phyloP scores from a whole-genome alignment of 2,888 invertebrate species.

The Nebria brevicollis region DNA sequence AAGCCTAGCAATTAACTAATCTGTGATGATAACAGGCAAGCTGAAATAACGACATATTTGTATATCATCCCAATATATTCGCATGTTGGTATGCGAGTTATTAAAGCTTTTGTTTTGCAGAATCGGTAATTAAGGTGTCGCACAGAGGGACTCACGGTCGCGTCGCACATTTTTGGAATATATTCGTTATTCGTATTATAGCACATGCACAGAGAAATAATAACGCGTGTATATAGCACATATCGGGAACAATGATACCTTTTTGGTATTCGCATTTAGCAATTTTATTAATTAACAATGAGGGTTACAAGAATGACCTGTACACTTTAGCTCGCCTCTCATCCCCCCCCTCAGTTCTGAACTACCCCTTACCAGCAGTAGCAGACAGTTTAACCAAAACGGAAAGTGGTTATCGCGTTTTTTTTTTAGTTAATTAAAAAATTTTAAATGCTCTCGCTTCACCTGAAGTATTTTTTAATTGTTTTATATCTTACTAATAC shows the following conservation, averaged over 20 bases:
- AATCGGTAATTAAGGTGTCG: conserved; percentile 56
- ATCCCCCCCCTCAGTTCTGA: not conserved
- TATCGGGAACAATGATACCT: conserved; percentile 12
- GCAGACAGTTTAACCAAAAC: not conserved
- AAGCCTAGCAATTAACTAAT: conserved; percentile 34
- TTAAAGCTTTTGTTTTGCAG: conserved; percentile 57
- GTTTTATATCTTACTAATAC: not conserved
- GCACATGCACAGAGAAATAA: conserved; percentile 4
- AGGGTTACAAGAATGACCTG: conserved; percentile 15
- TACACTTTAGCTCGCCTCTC: conserved; percentile 3
- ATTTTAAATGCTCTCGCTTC: not conserved
- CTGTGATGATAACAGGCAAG: conserved; percentile 25
- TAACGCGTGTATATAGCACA: conserved; percentile 2
- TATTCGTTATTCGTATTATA: conserved; percentile 3
- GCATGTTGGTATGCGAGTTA: conserved; percentile 54
- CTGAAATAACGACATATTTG: conserved; percentile 41
- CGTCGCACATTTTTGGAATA: conserved; percentile 53
- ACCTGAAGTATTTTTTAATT: not conserved
- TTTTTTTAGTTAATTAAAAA: not conserved
- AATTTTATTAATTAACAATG: conserved; percentile 23
- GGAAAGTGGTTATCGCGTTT: conserved; percentile 5
- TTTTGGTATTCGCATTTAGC: conserved; percentile 14
- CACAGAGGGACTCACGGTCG: conserved; percentile 52
- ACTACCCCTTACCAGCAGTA: not conserved
- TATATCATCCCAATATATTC: conserved; percentile 26